phyloP scores from a whole-genome alignment of 2,888 invertebrate species.

The Coelogynopora nodosa region DNA sequence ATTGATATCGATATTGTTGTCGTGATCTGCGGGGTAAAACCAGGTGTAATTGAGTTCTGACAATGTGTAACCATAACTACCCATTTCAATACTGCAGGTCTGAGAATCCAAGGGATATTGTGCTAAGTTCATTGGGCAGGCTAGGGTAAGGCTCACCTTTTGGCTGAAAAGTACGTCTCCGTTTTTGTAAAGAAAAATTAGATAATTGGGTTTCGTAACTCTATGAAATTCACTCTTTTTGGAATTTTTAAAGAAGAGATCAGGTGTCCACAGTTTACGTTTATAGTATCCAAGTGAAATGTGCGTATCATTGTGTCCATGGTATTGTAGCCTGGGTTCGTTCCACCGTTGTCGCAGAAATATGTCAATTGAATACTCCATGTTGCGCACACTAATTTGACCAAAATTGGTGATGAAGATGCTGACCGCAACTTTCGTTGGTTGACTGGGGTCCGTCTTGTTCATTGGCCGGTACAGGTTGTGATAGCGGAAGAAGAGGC shows the following conservation, averaged over 20 bases:
- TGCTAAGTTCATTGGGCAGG: slow-evolving; percentile 32
- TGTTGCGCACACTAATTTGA: no score
- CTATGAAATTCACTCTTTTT: slow-evolving; percentile 18
- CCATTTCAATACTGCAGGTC: slow-evolving; percentile 30
- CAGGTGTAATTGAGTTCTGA: no score
- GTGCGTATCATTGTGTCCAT: no score
- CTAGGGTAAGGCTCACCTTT: slow-evolving; percentile 8
- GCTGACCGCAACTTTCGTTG: no score
- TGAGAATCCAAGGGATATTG: slow-evolving; percentile 42
- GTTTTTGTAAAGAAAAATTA: not conserved
- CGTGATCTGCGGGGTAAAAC: no score
- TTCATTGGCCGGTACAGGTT: not conserved
- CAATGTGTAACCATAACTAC: slow-evolving; percentile 37
- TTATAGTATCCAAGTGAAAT: slow-evolving; percentile 18
- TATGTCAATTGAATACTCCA: slow-evolving; percentile 32
- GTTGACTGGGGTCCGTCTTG: no score
- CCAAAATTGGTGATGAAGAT: no score
- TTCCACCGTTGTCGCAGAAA: slow-evolving; percentile 35
- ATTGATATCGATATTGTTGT: no score
- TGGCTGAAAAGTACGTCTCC: slow-evolving; percentile 23
- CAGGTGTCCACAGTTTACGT: slow-evolving; percentile 36
- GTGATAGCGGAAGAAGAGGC: not conserved
- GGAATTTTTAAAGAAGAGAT: slow-evolving; percentile 39
- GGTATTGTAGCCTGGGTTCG: not conserved
- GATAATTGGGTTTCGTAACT: slow-evolving; percentile 26